These are phyloP conservation scores for Jordanella pulchra DNA, from an alignment of 2,797 vertebrate genomes.

Conservation along the genomic window DNA sequence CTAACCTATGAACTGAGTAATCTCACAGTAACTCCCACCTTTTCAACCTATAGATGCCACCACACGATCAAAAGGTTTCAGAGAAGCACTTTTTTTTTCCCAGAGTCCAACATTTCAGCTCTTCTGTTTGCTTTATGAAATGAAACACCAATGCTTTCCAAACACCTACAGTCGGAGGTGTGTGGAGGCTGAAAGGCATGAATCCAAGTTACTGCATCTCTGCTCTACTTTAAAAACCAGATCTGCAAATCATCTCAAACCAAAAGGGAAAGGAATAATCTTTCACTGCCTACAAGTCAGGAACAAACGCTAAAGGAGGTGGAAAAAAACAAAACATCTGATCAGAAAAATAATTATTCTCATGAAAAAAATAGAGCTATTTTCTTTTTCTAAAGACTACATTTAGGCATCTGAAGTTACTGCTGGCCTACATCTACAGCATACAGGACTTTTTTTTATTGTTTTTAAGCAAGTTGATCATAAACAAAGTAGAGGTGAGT, in stretches of 20 bases:
- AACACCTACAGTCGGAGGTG: background rate
- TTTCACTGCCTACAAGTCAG: slow-evolving; percentile 1
- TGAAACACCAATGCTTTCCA: slow-evolving; percentile 15
- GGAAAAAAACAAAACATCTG: background rate
- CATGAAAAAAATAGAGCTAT: too few species aligned
- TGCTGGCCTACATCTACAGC: too few species aligned
- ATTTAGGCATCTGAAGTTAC: too few species aligned
- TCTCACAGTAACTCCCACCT: background rate
- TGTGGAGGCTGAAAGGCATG: slow-evolving; percentile 16
- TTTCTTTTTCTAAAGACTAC: too few species aligned
- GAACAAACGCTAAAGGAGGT: slow-evolving; percentile 8
- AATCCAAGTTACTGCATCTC: slow-evolving; percentile 34
- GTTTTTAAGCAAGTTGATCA: background rate
- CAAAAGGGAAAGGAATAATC: slow-evolving; percentile 1
- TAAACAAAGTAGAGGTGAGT: background rate
- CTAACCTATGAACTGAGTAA: background rate
- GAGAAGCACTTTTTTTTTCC: background rate
- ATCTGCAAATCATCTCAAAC: slow-evolving; percentile 18
- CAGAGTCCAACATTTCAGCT: slow-evolving; percentile 10
- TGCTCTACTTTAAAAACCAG: slow-evolving; percentile 29
- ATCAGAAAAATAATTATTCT: background rate
- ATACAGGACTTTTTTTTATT: background rate
- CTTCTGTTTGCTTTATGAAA: slow-evolving; percentile 37
- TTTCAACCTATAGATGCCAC: too few species aligned
- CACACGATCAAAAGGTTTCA: too few species aligned